phyloP scores from a whole-genome alignment of 2,797 vertebrate genomes.

The Chelon auratus region DNA sequence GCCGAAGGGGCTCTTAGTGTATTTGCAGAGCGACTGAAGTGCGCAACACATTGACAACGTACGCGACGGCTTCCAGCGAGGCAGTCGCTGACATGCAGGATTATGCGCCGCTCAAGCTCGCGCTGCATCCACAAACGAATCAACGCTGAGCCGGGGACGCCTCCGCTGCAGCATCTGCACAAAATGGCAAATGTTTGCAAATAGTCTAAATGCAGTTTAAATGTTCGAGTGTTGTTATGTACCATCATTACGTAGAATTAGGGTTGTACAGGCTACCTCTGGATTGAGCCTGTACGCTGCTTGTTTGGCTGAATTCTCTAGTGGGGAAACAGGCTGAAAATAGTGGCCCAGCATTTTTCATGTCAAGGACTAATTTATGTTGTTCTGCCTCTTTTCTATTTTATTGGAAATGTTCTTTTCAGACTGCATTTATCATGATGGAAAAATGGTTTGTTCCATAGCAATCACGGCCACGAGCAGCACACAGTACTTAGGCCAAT shows the following conservation, averaged over 20 bases:
- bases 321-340: neutral
- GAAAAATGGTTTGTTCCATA: conserved; percentile 54
- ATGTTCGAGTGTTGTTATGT: neutral
- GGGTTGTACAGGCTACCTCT: neutral
- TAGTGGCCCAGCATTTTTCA: conserved; percentile 18
- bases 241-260: neutral
- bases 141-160: conserved; percentile 10
- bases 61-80: conserved; percentile 55
- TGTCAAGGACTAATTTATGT: conserved; percentile 20
- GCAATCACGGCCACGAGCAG: conserved; percentile 46
- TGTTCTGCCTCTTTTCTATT: neutral
- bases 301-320: neutral
- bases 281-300: neutral
- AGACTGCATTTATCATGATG: conserved; percentile 16
- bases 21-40: conserved; percentile 63
- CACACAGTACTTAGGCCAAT: conserved; percentile 26
- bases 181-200: neutral
- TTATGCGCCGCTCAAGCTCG: conserved; percentile 51
- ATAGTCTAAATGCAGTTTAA: neutral
- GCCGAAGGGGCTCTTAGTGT: conserved; percentile 23
- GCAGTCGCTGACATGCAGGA: conserved; percentile 56
- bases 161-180: conserved; percentile 18
- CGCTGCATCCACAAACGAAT: conserved; percentile 44
- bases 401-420: conserved; percentile 10
- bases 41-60: conserved; percentile 35